Evolutionary conservation across 2,888 invertebrate genomes (phyloP).

Genomic region (Oligia latruncula): DNA sequence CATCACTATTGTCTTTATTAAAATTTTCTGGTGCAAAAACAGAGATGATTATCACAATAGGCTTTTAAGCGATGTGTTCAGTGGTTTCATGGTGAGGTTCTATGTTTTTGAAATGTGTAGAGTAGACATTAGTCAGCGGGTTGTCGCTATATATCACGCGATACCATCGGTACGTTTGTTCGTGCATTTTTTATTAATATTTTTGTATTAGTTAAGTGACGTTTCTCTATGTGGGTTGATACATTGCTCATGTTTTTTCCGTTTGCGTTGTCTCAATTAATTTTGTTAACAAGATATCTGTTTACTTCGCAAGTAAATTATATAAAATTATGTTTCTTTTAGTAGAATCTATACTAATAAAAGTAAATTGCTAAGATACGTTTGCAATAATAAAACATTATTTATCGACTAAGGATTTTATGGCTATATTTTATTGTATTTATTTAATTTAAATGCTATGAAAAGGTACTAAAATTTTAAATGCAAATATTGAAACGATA

Average conservation of each 20-base stretch:
- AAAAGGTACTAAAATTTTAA: conserved; percentile 11
- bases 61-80: conserved; percentile 36
- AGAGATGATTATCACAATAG: conserved; percentile 37
- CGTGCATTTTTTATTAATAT: conserved; percentile 73
- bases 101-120: conserved; percentile 61
- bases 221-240: conserved; percentile 63
- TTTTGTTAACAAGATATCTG: conserved; percentile 46
- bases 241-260: conserved; percentile 57
- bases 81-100: conserved; percentile 38
- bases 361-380: conserved; percentile 3
- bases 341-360: background rate
- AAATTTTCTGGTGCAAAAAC: conserved; percentile 17
- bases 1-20: background rate
- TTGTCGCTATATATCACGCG: conserved; percentile 73
- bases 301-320: conserved; percentile 32
- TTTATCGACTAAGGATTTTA: conserved; percentile 19
- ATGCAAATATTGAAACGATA: conserved; percentile 8
- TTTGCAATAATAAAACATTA: background rate
- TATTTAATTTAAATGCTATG: conserved; percentile 4
- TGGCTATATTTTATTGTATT: conserved; percentile 7
- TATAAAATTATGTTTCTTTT: conserved; percentile 16
- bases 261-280: conserved; percentile 59
- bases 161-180: conserved; percentile 73
- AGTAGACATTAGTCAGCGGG: conserved; percentile 72
- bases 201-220: conserved; percentile 69